Conservation (phyloP, 2,797 vertebrate species). For the Zenarchopterus dispar region DNA sequence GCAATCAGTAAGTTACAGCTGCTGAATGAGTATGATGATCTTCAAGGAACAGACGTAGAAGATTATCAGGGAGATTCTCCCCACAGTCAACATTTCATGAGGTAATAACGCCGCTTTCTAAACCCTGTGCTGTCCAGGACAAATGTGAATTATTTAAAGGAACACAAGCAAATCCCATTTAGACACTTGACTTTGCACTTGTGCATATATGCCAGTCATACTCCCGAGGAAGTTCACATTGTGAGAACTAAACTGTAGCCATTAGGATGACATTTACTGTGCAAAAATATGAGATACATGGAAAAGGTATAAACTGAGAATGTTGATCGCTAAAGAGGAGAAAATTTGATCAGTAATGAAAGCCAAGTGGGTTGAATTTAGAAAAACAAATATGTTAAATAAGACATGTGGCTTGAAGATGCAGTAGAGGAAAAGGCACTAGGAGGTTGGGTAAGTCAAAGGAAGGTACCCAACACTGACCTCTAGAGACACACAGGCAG, state of each 20-base stretch:
- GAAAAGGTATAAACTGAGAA: not conserved
- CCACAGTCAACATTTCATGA: no score
- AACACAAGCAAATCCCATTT: no score
- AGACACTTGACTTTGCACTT: no score
- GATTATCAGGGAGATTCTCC: no score
- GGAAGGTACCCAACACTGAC: constrained; percentile 29
- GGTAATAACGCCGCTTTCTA: no score
- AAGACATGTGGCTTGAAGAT: constrained; percentile 18
- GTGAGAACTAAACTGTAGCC: not conserved
- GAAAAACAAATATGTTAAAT: constrained; percentile 37
- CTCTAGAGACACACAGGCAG: constrained; percentile 57
- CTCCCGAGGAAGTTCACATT: not conserved
- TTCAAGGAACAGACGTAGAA: no score
- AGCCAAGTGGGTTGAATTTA: constrained; percentile 7
- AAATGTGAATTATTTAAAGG: no score
- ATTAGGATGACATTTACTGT: not conserved
- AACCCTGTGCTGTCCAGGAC: no score
- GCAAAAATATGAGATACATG: no score
- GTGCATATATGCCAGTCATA: not conserved
- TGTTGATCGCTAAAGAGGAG: not conserved
- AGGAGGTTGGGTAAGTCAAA: constrained; percentile 35
- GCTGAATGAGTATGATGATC: no score
- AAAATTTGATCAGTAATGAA: not conserved
- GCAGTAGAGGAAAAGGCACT: constrained; percentile 1
- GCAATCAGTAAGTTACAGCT: no score